Base-by-base conservation (phyloP, 2,113 vertebrate species). In the Mobula hypostoma region DNA sequence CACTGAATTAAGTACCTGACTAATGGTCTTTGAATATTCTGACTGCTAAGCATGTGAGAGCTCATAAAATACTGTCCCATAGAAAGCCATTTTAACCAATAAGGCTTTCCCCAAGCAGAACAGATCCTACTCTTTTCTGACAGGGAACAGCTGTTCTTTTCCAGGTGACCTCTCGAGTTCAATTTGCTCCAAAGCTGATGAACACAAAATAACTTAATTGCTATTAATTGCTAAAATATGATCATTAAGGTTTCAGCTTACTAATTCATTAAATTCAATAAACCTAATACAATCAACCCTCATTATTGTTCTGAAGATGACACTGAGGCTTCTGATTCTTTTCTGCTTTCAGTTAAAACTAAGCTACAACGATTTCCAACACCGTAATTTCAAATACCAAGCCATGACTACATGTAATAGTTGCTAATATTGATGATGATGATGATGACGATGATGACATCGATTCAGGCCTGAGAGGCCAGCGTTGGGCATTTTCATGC, bases 191-290 rank as follows among this genome's bases (percentile, higher is more conserved):
- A 19, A 66, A 32, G 29, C 5, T 90, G 61, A 29, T 63, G 32
- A 66, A 90, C 77, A 87, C 11, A 90, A 90, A 90, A 68, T 36
- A 29, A 61, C 61, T 66, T 90, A 90, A 90, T 88, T 63, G 66
- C 29, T 15, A 15, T n/a, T 88, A 66, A 88, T 88, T 63, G n/a
- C 7, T 17, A 66, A 87, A 90, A 90, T 90, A 11, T n/a, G 85
- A 66, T 66, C 85, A 66, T 66, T 90, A 90, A 61, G 15, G 15
- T 66, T 90, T 90, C 85, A 63, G 29, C 17, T 90, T 90, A 87
- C 56, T 29, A 61, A 56, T 87, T 90, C 85, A 90, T 90, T 90
- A n/a, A 66, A 90, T 90, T 90, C 29, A 68, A 27, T 66, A 90
- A 90, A 66, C 85, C n/a, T 12, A 90, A 66, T 68, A 19, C 61